Conservation (phyloP, 2,113 vertebrate species). For the Accipiter virgatus region DNA sequence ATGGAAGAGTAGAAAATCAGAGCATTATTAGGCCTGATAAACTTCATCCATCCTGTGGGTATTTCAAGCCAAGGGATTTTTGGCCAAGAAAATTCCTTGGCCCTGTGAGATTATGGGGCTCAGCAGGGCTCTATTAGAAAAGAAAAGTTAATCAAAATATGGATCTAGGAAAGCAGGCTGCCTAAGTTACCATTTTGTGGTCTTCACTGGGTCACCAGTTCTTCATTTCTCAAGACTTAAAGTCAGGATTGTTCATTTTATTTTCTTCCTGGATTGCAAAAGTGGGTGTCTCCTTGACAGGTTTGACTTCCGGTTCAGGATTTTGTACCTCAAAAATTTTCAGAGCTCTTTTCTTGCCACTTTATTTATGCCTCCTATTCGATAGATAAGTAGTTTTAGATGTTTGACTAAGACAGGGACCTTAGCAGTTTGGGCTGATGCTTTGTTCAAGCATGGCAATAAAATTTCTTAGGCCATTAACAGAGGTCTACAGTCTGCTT, state of each 20-base stretch:
- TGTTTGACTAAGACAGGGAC: background rate
- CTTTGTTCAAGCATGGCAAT: background rate
- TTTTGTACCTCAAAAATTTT: background rate
- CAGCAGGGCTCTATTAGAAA: background rate
- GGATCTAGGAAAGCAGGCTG: background rate
- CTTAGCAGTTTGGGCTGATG: background rate
- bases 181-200: background rate
- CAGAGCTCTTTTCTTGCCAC: background rate
- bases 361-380: background rate
- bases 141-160: background rate
- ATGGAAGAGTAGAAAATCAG: background rate
- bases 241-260: background rate
- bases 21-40: background rate
- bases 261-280: background rate
- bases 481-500: background rate
- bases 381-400: background rate
- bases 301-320: background rate
- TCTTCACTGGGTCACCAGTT: background rate
- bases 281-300: background rate
- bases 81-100: background rate
- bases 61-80: background rate
- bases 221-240: background rate
- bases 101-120: background rate
- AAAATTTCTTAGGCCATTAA: background rate
- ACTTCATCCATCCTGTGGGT: rapidly evolving